Evolutionary conservation across 2,113 vertebrate genomes (phyloP).

Genomic region (Strix aluco): DNA sequence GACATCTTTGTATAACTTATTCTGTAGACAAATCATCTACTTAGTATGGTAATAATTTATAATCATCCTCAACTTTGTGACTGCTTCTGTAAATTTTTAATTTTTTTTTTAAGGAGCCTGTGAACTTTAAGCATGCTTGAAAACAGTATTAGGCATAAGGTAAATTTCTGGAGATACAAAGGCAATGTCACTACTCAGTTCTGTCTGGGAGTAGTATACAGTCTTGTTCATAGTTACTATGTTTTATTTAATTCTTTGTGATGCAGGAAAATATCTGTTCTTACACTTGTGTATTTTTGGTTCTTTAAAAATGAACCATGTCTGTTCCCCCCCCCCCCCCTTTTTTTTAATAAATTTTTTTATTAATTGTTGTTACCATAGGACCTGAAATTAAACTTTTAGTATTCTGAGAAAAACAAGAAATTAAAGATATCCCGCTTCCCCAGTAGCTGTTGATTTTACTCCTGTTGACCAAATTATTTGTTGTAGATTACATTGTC

Average conservation of each 20-base stretch:
- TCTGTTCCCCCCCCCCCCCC: background rate
- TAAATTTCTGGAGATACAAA: background rate
- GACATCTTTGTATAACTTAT: background rate
- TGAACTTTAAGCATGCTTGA: background rate
- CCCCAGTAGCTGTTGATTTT: background rate
- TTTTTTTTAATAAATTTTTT: background rate
- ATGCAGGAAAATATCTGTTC: background rate
- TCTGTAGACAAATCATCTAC: background rate
- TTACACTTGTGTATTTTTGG: background rate
- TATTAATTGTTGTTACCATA: background rate
- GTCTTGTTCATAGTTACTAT: background rate
- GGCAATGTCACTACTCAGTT: background rate
- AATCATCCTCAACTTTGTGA: background rate
- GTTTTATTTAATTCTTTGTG: background rate
- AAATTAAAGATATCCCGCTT: background rate
- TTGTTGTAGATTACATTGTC: background rate
- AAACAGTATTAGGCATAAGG: background rate
- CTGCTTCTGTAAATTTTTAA: background rate
- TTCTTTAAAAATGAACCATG: background rate
- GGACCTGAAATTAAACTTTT: background rate
- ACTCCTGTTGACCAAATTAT: background rate
- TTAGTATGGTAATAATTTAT: background rate
- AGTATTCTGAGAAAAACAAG: background rate
- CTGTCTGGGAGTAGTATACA: background rate
- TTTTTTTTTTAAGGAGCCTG: background rate